Conservation (phyloP, 2,888 invertebrate genomes). For the Aphidoletes aphidimyza region DNA sequence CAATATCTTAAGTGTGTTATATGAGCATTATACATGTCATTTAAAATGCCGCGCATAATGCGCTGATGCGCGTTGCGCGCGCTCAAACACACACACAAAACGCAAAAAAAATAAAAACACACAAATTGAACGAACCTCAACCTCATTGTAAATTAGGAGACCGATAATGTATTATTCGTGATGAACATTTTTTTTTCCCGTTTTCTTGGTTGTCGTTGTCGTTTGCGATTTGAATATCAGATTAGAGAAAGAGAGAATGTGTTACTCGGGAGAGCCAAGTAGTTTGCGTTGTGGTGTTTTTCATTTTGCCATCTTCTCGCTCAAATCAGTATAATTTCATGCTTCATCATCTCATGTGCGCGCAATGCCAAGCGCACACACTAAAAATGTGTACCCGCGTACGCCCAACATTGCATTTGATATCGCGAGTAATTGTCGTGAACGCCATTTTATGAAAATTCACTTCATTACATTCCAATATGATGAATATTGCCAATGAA, state of each 20-base stretch:
- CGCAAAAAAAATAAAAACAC: too few relatives aligned
- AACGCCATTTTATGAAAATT: background rate
- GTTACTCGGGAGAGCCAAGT: background rate
- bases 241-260: background rate
- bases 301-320: too few relatives aligned
- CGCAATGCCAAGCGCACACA: too few relatives aligned
- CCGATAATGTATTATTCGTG: conserved; percentile 43
- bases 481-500: too few relatives aligned
- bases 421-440: background rate
- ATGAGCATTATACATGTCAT: conserved; percentile 46
- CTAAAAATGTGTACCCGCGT: too few relatives aligned
- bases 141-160: conserved; percentile 40
- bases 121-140: too few relatives aligned
- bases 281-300: background rate
- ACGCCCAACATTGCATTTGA: background rate
- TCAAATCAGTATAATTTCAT: too few relatives aligned
- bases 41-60: conserved; percentile 15
- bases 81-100: background rate
- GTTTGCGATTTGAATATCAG: conserved; percentile 47
- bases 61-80: background rate
- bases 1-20: conserved; percentile 49
- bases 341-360: background rate
- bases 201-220: conserved; percentile 26
- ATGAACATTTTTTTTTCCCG: background rate
- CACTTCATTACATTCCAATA: too few relatives aligned